These are phyloP conservation scores for Mallotus villosus DNA, from an alignment of 2,797 vertebrate genomes.

Conservation along the genomic window DNA sequence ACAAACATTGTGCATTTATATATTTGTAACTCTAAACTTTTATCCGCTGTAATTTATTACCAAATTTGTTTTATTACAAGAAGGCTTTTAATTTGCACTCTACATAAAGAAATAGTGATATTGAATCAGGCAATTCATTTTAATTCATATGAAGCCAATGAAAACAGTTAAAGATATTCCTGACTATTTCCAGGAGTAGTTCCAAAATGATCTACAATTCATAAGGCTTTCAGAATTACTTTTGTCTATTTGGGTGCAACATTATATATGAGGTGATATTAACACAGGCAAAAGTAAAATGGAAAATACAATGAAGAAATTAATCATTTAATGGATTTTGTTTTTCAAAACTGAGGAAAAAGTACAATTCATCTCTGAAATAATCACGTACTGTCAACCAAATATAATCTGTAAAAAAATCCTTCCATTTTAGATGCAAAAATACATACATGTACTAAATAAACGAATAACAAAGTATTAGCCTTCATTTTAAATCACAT, in stretches of 20 bases:
- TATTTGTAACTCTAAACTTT: not conserved
- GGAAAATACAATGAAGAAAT: not conserved
- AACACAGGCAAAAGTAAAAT: not conserved
- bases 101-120: not conserved
- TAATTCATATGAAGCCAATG: not conserved
- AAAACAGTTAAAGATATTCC: not conserved
- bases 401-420: not conserved
- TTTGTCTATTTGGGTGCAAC: not conserved
- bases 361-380: not conserved
- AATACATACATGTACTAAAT: not conserved
- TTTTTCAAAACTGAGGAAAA: not conserved
- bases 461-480: conserved; percentile 7
- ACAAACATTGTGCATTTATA: not conserved
- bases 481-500: not conserved
- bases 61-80: not conserved
- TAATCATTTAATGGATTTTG: not conserved
- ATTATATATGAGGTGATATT: not conserved
- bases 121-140: not conserved
- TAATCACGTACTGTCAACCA: not conserved
- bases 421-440: conserved; percentile 4
- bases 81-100: not conserved
- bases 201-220: conserved; percentile 1
- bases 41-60: not conserved
- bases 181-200: not conserved
- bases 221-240: not conserved